These are phyloP conservation scores for Engraulis encrasicolus DNA, from an alignment of 2,113 vertebrate genomes.

Conservation along the genomic window DNA sequence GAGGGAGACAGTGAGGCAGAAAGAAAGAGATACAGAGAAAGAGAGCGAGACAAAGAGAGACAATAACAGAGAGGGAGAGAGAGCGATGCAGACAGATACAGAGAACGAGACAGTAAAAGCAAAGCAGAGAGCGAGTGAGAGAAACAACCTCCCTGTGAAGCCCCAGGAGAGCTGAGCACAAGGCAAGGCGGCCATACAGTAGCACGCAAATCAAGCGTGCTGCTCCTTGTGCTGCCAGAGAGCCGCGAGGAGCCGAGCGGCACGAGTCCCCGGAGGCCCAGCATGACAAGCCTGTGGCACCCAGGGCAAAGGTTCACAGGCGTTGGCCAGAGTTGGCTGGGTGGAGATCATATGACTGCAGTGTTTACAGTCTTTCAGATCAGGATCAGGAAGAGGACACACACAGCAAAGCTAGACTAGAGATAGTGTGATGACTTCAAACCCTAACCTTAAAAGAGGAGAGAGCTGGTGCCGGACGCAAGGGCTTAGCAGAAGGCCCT, in stretches of 20 bases:
- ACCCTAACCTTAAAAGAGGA: neutral
- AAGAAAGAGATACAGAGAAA: no score
- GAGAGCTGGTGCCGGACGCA: neutral
- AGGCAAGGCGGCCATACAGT: constrained; percentile 45
- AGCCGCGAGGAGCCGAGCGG: no score
- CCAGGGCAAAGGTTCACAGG: constrained; percentile 45
- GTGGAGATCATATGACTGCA: constrained; percentile 41
- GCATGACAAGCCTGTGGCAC: constrained; percentile 49
- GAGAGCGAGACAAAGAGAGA: no score
- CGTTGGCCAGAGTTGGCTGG: constrained; percentile 38
- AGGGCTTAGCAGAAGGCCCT: no score
- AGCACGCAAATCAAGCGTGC: constrained; percentile 45
- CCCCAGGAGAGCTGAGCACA: constrained; percentile 23
- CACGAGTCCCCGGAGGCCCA: constrained; percentile 46
- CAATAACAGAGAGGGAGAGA: no score
- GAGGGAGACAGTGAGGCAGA: no score
- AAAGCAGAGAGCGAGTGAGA: no score
- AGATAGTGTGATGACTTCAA: neutral
- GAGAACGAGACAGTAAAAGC: no score
- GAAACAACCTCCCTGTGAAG: no score
- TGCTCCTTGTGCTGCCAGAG: constrained; percentile 41
- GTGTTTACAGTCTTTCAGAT: constrained; percentile 37
- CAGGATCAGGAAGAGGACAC: neutral
- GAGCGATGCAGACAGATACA: no score
- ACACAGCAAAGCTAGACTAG: neutral